Evolutionary conservation across 35 echinoderm and acorn worm species (phyloP).

Genomic region (Ptychodera flava): DNA sequence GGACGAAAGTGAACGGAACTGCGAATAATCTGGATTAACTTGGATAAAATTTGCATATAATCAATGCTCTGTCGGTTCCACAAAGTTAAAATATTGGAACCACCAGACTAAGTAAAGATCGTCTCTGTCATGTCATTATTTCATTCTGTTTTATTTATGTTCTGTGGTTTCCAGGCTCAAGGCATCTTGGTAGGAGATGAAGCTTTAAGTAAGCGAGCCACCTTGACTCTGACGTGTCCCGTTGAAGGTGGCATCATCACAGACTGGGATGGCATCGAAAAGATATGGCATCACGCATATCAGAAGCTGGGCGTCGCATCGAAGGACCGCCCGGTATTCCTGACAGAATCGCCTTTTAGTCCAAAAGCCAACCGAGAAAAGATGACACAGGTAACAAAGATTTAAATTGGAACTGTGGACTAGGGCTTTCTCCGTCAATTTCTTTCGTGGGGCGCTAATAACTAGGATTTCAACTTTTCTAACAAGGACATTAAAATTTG

Average conservation of each 20-base stretch:
- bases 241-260: conserved; percentile 8
- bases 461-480: background rate
- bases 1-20: no score
- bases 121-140: no score
- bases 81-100: no score
- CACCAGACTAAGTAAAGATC: no score
- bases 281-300: conserved; percentile 2
- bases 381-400: conserved; percentile 12
- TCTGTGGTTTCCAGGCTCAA: no score
- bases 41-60: no score
- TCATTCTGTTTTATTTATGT: no score
- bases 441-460: background rate
- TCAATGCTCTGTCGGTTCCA: no score
- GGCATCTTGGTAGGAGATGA: background rate
- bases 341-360: conserved; percentile 12
- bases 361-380: conserved; percentile 16
- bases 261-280: conserved; percentile 21
- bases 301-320: conserved; percentile 2
- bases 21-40: no score
- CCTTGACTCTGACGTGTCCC: background rate
- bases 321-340: background rate
- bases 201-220: background rate
- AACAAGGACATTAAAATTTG: background rate
- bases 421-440: background rate
- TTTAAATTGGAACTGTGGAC: background rate